Percentiles rank a stretch among this genome's conserved stretches.
These are phyloP conservation scores for Balearica regulorum DNA, from an alignment of 2,797 vertebrate species.

Conservation along the genomic window DNA sequence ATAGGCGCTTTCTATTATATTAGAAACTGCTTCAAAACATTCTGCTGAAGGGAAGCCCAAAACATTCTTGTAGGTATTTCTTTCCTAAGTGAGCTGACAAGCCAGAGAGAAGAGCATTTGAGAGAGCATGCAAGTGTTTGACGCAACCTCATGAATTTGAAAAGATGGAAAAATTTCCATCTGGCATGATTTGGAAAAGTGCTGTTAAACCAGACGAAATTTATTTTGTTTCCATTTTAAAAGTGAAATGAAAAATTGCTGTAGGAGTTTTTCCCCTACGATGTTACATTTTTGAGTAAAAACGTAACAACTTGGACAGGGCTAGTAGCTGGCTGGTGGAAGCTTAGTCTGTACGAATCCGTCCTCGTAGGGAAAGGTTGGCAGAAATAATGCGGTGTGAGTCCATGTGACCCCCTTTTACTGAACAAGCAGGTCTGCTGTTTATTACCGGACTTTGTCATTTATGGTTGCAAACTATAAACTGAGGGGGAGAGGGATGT, in stretches of 20 bases:
- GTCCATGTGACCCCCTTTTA: not conserved
- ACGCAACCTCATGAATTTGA: not conserved
- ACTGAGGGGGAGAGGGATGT: not conserved
- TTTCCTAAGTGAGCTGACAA: conserved; percentile 22
- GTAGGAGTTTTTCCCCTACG: not conserved
- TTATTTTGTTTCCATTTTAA: not conserved
- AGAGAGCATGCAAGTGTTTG: not conserved
- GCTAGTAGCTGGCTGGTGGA: not conserved
- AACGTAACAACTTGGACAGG: not conserved
- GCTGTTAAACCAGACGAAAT: not conserved
- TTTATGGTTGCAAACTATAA: not conserved
- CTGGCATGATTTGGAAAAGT: not conserved
- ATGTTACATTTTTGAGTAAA: not conserved
- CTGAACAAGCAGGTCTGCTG: not conserved
- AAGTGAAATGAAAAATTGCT: not conserved
- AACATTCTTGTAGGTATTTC: conserved; percentile 17
- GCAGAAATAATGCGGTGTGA: not conserved
- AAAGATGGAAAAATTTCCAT: not conserved
- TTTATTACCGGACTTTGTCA: not conserved
- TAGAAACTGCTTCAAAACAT: conserved; percentile 20
- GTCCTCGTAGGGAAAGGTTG: not conserved
- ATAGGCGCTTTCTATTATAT: not conserved
- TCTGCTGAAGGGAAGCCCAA: conserved; percentile 2
- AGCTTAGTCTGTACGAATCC: not conserved
- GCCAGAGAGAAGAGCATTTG: not conserved